These are phyloP conservation scores for Malurus elegans DNA, from an alignment of 2,113 vertebrate genomes.

Conservation along the genomic window DNA sequence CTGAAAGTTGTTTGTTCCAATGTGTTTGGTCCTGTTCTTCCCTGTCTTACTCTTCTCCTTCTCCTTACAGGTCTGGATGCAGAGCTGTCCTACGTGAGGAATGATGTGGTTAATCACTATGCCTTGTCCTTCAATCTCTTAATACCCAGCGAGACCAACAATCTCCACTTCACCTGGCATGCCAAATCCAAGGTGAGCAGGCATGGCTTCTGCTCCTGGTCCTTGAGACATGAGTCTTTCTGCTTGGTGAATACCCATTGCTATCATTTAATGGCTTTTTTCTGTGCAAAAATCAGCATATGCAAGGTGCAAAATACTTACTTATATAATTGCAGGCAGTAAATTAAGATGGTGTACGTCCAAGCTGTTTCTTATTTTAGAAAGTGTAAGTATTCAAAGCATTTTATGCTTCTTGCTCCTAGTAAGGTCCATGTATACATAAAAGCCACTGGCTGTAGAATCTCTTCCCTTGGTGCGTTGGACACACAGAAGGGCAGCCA, in stretches of 20 bases:
- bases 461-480: background rate
- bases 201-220: background rate
- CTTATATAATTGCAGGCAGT: background rate
- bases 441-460: background rate
- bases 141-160: slow-evolving; percentile 92
- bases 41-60: background rate
- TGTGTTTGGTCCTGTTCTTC: background rate
- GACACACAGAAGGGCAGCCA: background rate
- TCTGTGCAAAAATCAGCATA: background rate
- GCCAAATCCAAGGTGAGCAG: slow-evolving; percentile 85
- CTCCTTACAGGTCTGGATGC: slow-evolving; percentile 86
- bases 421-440: rapidly evolving
- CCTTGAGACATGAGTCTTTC: background rate
- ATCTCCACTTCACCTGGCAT: slow-evolving; percentile 94
- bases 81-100: slow-evolving; percentile 94
- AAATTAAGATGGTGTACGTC: background rate
- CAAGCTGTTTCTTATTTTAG: background rate
- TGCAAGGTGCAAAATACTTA: background rate
- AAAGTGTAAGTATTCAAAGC: background rate
- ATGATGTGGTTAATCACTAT: slow-evolving; percentile 90
- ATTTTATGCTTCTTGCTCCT: background rate
- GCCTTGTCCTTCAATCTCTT: slow-evolving; percentile 94
- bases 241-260: background rate
- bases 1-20: background rate
- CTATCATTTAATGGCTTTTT: background rate